Conservation (phyloP, 2,797 vertebrate genomes). For the Pristis pectinata region DNA sequence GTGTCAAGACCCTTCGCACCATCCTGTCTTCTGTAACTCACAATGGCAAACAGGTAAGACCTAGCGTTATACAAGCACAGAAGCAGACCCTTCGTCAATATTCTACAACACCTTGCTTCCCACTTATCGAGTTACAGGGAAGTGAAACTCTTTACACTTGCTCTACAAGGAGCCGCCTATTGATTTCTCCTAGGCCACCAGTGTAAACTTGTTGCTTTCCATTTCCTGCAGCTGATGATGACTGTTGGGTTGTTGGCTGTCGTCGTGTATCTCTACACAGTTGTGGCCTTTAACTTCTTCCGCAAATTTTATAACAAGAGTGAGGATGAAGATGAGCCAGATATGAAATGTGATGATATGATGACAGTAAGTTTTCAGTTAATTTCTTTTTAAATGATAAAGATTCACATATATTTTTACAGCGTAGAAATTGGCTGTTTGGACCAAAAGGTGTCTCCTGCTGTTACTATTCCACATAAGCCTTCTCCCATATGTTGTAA, state of each 20-base stretch:
- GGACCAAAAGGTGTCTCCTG: not conserved
- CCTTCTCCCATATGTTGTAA: not conserved
- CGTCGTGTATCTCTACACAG: conserved; percentile 87
- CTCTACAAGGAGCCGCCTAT: not conserved
- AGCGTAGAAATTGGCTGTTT: not conserved
- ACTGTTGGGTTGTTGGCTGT: conserved; percentile 85
- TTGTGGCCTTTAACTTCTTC: conserved; percentile 97
- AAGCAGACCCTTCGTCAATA: too few relatives aligned
- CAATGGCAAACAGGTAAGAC: conserved; percentile 85
- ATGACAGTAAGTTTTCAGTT: conserved; percentile 73
- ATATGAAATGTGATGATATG: conserved; percentile 97
- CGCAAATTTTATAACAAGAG: conserved; percentile 96
- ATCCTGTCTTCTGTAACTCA: conserved; percentile 90
- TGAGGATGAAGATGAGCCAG: conserved; percentile 87
- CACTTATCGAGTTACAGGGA: not conserved
- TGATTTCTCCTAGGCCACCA: not conserved
- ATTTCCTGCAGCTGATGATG: conserved; percentile 74
- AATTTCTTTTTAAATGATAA: not conserved
- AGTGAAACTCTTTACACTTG: not conserved
- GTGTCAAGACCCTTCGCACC: conserved; percentile 85
- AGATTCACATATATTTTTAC: not conserved
- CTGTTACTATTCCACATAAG: not conserved
- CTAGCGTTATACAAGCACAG: too few relatives aligned
- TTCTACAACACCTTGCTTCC: not conserved
- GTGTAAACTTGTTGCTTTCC: not conserved